Evolutionary conservation across 2,797 vertebrate genomes (phyloP), one percentile per base, ranked within the genome.

Genomic region (Lophius americanus): DNA sequence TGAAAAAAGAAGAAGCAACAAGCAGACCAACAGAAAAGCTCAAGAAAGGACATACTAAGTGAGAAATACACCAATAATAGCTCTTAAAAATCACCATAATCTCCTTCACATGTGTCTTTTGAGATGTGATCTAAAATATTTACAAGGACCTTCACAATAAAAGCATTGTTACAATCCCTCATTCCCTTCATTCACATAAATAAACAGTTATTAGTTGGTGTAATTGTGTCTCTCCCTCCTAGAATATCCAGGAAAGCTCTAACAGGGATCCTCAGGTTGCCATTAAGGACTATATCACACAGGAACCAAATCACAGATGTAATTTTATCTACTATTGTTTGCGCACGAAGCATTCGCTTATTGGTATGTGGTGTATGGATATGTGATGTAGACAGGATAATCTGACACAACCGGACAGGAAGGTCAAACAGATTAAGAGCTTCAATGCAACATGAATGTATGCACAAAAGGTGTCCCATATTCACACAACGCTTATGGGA

Each of bases 401-500:
- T 46, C 46, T 64, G 48, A 69, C 61, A 67, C 59, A 67, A 37
- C 64, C 33, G 60, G 67, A 79, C 65, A 76, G 70, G 70, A 84
- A 71, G 65, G 48, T 68, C 64, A 60, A 56, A 64, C 54, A 64
- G 1, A 1, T 35, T 23, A 1, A 53, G 43, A 48, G 46, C 47
- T 49, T 66, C 39, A 61, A 32, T 60, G 76, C 68, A 76, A 42
- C 68, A 67, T 47, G 58, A 50, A 57, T 68, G 38, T 9, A 46
- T 37, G 55, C 48, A 83, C 69, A 80, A 79, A 81, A 81, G 58
- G 51, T 70, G 67, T 78, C 63, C 71, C 70, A 77, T 75, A 78
- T 84, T 81, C 70, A 79, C 64, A 54, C n/a, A 59, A 70, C 39
- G 54, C 64, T 70, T 65, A 76, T 72, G 64, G 68, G 57, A 50